Base-by-base conservation (phyloP, 2,888 invertebrate genomes). In the Scaptomyza flava region DNA sequence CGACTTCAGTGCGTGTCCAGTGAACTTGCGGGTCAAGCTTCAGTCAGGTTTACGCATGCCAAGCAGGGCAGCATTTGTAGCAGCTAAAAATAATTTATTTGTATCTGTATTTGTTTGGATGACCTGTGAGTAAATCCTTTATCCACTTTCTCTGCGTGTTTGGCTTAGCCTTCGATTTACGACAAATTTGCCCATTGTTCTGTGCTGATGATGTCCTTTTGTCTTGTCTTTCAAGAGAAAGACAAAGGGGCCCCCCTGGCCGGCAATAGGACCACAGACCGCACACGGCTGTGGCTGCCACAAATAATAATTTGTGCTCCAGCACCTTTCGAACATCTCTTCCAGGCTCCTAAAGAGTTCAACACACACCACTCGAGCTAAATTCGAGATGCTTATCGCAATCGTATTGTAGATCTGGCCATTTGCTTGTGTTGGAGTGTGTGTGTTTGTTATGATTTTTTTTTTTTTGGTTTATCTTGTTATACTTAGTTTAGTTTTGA, bases 101-200 rank as follows among this genome's bases (percentile, higher is more conserved):
- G 68, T 42, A 47, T 50, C 53, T 50, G 50, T 48, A 34, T 36
- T 33, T 64, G 63, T 50, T 38, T 9, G 51, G 11, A 14, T 84
- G 76, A 72, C 81, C 81, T 81, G 78, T 33, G 54, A 23, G 45
- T 62, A 78, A 78, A 80, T 87, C 87, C 88, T 85, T 75, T 69
- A 57, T 64, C 48, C 31, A 67, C 66, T 75, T 61, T 64, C 67
- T 59, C 63, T 48, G 34, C 46, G 41, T 34, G 50, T 50, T 50
- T 20, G 36, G 50, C n/a, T 38, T 41, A 54, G 50, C 56, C 60
- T 60, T 51, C 67, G 59, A 54, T 71, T 70, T 68, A 87, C 82
- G 87, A 83, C 88, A 87, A 85, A 83, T 87, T 83, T 87, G 83
- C 72, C 86, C 87, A 82, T 82, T 82, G 87, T 87, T 84, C 79